phyloP scores from a whole-genome alignment of 2,888 invertebrate genomes.

The Sycophila texana region DNA sequence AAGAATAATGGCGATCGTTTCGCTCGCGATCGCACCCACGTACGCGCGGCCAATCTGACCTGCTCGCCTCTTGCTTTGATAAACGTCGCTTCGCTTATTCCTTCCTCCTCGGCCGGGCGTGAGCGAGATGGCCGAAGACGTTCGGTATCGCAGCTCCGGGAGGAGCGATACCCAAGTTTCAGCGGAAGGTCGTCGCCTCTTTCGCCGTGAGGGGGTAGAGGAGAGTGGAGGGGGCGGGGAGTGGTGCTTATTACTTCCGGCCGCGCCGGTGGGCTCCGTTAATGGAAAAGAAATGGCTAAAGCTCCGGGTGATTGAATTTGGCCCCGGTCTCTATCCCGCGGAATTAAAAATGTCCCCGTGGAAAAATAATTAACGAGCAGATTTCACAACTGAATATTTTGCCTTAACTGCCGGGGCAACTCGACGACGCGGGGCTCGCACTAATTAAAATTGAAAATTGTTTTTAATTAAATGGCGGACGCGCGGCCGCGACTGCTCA shows the following conservation, averaged over 20 bases:
- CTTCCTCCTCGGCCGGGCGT: no score
- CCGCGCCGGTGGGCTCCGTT: conserved; percentile 18
- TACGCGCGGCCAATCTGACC: no score
- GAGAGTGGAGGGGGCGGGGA: no score
- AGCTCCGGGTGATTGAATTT: conserved; percentile 46
- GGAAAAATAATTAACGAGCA: conserved; percentile 54
- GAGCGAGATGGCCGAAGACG: no score
- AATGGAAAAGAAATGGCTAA: conserved; percentile 49
- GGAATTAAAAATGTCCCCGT: conserved; percentile 52
- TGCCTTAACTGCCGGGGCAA: neutral
- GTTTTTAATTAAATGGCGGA: conserved; percentile 50
- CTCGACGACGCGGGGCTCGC: neutral
- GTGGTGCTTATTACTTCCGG: conserved; percentile 42
- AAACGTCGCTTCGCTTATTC: no score
- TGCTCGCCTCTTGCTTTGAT: no score
- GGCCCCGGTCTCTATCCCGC: conserved; percentile 25
- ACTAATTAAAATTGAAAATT: conserved; percentile 55
- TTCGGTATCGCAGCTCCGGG: no score
- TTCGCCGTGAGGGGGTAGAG: no score
- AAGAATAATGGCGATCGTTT: no score
- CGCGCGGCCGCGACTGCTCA: neutral
- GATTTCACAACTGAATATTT: conserved; percentile 47
- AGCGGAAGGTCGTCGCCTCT: no score
- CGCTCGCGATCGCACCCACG: no score
- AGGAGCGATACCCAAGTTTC: no score